Conservation (phyloP, 2,113 vertebrate genomes). For the Phylloscopus trochilus region DNA sequence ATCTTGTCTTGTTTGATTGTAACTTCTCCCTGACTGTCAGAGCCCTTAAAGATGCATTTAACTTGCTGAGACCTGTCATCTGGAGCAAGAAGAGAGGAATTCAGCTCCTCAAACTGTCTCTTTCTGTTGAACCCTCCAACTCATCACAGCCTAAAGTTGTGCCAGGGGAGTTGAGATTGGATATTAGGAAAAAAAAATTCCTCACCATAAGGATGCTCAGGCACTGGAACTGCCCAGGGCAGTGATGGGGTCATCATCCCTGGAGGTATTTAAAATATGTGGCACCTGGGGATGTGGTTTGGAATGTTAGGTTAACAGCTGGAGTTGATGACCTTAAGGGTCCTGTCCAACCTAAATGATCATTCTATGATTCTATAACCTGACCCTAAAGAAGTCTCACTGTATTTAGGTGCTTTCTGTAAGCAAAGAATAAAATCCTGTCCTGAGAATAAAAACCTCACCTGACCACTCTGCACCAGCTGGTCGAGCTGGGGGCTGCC, state of each 20-base stretch:
- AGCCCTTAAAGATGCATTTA: background rate
- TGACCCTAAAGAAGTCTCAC: background rate
- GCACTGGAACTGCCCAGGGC: background rate
- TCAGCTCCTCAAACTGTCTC: background rate
- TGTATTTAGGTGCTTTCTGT: background rate
- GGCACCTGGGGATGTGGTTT: background rate
- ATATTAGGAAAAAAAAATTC: background rate
- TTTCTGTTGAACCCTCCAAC: background rate
- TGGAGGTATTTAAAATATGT: background rate
- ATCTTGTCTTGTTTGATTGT: background rate
- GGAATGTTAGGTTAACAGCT: rapidly evolving
- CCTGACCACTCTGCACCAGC: background rate
- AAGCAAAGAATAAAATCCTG: background rate
- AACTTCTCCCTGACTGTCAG: background rate
- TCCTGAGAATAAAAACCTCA: too few relatives aligned
- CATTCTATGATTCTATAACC: background rate
- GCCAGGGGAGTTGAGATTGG: background rate
- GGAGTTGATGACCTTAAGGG: background rate
- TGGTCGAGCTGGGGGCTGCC: background rate
- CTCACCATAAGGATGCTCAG: background rate
- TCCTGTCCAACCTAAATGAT: background rate
- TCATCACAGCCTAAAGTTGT: background rate
- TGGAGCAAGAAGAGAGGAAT: background rate
- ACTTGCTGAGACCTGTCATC: background rate
- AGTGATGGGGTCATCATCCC: background rate